Evolutionary conservation across 2,113 vertebrate genomes (phyloP), one percentile per base, ranked within the genome.

Genomic region (Ceyx margarethae): DNA sequence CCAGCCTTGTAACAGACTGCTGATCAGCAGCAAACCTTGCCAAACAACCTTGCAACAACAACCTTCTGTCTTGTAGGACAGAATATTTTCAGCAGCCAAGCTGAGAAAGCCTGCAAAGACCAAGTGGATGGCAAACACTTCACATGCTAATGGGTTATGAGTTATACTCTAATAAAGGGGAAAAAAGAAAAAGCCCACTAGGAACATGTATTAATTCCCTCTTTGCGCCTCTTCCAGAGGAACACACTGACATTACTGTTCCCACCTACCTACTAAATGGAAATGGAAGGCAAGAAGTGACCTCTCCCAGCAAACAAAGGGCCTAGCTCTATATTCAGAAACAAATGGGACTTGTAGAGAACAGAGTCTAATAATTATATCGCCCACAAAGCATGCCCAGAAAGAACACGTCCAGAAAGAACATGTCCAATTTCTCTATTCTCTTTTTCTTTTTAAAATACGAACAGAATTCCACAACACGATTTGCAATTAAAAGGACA

Each of bases 401-500:
- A 96, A 95, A 96, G 93, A 96, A 95, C 94, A 94, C 83, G 86
- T 56, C 91, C 85, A 66, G 89, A 96, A 95, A 96, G 93, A 96
- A 95, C 94, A 94, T 83, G 86, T 56, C 91, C 85, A 66, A 54
- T 73, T 93, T 90, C 54, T 93, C n/a, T 91, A 71, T 86, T 62
- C 56, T 72, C 26, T 51, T 81, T 92, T 74, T 86, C 76, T 94
- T 83, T 83, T 69, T 53, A 0, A 87, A 67, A 56, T 40, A 84
- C 88, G 84, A 96, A 62, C 85, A 94, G 85, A 97, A 97, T 96
- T 96, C 95, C 94, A 95, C 69, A 88, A 66, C 42, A 79, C 21
- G 15, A 97, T 96, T 94, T 97, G 96, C 95, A 97, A 97, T 95
- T 98, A 87, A 96, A 96, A 97, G 91, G 89, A 94, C 1, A 19